Evolutionary conservation across 2,888 invertebrate genomes (phyloP).

Genomic region (Perizoma flavofasciatum): DNA sequence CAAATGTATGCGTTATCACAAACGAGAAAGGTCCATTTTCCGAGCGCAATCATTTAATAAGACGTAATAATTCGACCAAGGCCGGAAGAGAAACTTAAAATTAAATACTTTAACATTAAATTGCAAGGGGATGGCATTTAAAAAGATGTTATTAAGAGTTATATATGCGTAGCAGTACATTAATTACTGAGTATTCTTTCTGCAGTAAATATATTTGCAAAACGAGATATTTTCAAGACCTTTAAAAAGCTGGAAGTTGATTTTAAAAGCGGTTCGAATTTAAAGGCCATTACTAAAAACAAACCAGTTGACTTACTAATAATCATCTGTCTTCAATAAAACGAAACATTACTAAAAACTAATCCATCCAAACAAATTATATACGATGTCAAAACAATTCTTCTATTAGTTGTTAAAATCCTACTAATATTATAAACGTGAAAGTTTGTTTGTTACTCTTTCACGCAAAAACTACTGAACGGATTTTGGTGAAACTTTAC

Average conservation of each 20-base stretch:
- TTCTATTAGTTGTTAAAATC: too few relatives aligned
- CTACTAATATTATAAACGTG: too few relatives aligned
- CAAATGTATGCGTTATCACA: conserved; percentile 20
- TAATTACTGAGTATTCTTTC: conserved; percentile 26
- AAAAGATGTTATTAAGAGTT: conserved; percentile 26
- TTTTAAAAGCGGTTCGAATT: conserved; percentile 1
- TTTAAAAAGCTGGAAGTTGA: background rate
- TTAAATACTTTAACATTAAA: conserved; percentile 34
- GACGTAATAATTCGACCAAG: conserved; percentile 33
- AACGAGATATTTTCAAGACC: conserved; percentile 11
- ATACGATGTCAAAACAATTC: too few relatives aligned
- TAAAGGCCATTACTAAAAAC: background rate
- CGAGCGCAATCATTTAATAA: conserved; percentile 12
- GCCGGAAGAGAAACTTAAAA: conserved; percentile 31
- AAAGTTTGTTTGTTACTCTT: too few relatives aligned
- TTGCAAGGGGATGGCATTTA: conserved; percentile 28
- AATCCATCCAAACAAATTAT: too few relatives aligned
- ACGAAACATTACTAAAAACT: too few relatives aligned
- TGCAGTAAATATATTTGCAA: conserved; percentile 20
- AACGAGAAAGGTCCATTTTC: conserved; percentile 33
- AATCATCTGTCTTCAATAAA: too few relatives aligned
- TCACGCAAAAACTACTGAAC: too few relatives aligned
- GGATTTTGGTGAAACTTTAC: too few relatives aligned
- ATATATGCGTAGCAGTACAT: conserved; percentile 27
- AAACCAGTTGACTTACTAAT: background rate